A percentile compares a stretch with the other conserved stretches of the same genome.
Evolutionary conservation across 2,113 vertebrate genomes (phyloP).

Genomic region (Ginglymostoma cirratum): DNA sequence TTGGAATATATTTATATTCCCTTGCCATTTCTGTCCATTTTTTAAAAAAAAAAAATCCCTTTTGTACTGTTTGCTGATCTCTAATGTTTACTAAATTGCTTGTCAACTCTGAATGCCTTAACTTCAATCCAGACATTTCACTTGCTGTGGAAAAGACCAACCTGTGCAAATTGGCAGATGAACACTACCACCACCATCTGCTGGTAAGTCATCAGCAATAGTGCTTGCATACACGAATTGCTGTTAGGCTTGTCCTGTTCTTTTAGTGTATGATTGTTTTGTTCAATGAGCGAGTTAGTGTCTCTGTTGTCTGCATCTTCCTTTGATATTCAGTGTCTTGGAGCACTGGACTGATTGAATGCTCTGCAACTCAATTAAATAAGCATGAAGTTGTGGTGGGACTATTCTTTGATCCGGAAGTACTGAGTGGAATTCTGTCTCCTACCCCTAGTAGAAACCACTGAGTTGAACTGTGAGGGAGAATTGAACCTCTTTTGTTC

Average conservation of each 20-base stretch:
- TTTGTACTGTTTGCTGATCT: background rate
- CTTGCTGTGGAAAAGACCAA: slow-evolving; percentile 51
- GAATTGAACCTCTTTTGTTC: background rate
- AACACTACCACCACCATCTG: slow-evolving; percentile 51
- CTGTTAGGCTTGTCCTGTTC: background rate
- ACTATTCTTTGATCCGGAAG: background rate
- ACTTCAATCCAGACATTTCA: slow-evolving; percentile 58
- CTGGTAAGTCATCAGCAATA: slow-evolving; percentile 62
- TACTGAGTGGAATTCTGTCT: background rate
- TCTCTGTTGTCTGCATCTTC: background rate
- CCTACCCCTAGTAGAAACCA: background rate
- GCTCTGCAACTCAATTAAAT: background rate
- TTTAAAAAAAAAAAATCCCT: background rate
- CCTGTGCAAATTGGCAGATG: slow-evolving; percentile 50
- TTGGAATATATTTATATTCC: background rate
- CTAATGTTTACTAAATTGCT: background rate
- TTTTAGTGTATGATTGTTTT: background rate
- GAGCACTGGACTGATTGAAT: background rate
- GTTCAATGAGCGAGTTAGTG: background rate
- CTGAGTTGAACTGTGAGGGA: background rate
- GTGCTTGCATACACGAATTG: background rate
- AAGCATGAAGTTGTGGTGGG: background rate
- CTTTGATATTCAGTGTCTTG: background rate
- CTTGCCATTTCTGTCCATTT: background rate
- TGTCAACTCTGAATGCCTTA: slow-evolving; percentile 47